Evolutionary conservation across 1,140 invertebrate species (phyloP), one percentile per base, ranked within the genome.

Genomic region (Ectropis grisescens): DNA sequence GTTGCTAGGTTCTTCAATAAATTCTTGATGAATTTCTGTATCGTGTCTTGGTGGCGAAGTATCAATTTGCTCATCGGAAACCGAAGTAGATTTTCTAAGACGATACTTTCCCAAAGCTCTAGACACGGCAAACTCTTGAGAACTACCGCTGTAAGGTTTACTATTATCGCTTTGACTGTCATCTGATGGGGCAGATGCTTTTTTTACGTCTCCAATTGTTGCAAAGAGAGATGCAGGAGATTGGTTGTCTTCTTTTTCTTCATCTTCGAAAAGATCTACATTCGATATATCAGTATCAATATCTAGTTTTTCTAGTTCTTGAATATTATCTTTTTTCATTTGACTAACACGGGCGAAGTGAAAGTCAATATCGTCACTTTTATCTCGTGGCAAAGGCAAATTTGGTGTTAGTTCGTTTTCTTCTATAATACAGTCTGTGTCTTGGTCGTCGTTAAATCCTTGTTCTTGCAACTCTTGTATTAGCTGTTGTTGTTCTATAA

Each of bases 51-150:
- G 62, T 9, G 74, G 76, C 10, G 60, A 64, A 1, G 85, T 85
- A 35, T 80, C 81, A 14, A 82, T 71, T 61, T 87, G 87, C 31
- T 90, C 89, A 47, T 90, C 88, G 9, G 87, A 87, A 11, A 88
- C 75, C 10, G 87, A 88, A 9, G 88, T 89, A 27, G 89, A 89
- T 56, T 93, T 91, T 46, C 90, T 83, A 56, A 93, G 86, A 31
- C 92, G 80, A 66, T 93, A 94, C 80, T 93, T 93, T 13, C 91
- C 91, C 22, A 94, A 72, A 1, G 92, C 92, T 56, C 92, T 78
- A 0, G 91, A 93, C 2, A 93, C 93, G 0, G 92, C 92, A 69
- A 94, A 94, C 71, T 94, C 91, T 86, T 92, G 79, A 8, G 76
- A 80, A 36, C 79, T 74, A 24, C 72, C 71, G 42, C 59, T 78